phyloP scores from a whole-genome alignment of 2,797 vertebrate species.

The Lindbergichthys nudifrons region DNA sequence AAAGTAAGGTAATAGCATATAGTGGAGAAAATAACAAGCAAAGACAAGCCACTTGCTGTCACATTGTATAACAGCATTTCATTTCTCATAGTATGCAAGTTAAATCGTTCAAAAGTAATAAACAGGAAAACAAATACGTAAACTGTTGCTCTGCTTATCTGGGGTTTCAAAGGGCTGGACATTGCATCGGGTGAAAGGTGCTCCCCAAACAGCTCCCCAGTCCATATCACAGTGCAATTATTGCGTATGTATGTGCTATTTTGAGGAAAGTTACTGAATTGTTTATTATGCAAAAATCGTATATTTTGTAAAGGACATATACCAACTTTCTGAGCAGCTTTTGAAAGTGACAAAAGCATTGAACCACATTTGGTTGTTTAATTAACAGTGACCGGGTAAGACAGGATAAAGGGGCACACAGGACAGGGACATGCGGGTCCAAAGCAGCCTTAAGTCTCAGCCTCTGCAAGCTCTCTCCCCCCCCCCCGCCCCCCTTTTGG shows the following conservation, averaged over 20 bases:
- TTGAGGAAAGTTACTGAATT: not conserved
- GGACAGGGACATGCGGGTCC: slow-evolving; percentile 50
- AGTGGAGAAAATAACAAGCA: slow-evolving; percentile 9
- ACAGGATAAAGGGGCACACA: slow-evolving; percentile 61
- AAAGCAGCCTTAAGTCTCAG: slow-evolving; percentile 50
- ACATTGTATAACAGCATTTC: not conserved
- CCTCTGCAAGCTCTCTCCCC: slow-evolving; percentile 17
- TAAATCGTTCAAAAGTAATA: not conserved
- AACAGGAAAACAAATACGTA: not conserved
- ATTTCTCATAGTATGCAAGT: not conserved
- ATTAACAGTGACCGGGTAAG: slow-evolving; percentile 77
- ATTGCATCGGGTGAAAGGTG: not conserved
- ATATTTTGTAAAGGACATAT: slow-evolving; percentile 31
- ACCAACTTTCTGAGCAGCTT: slow-evolving; percentile 28
- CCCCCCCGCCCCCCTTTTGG: slow-evolving; percentile 13
- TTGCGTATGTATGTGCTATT: not conserved
- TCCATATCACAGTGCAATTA: not conserved
- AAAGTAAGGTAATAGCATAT: slow-evolving; percentile 15
- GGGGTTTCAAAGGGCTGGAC: not conserved
- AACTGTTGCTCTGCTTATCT: slow-evolving; percentile 1
- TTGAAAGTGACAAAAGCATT: slow-evolving; percentile 48
- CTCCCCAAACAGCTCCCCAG: not conserved
- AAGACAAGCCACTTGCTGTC: not conserved
- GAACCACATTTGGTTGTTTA: slow-evolving; percentile 76
- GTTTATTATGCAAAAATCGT: not conserved